phyloP scores from a whole-genome alignment of 2,113 vertebrate species.

The Hyperoodon ampullatus region DNA sequence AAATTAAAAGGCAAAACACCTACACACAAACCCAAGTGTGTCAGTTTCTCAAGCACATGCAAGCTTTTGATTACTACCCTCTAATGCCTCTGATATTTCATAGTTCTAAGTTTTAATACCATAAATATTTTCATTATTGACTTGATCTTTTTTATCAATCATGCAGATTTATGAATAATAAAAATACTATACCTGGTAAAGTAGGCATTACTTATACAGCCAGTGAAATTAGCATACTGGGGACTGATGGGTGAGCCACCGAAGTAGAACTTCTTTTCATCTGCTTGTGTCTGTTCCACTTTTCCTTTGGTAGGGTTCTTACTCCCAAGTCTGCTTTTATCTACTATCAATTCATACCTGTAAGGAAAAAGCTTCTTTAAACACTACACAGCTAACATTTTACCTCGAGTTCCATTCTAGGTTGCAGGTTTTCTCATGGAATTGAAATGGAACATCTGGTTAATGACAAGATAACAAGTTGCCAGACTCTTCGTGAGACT shows the following conservation, averaged over 20 bases:
- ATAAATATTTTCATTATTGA: not conserved
- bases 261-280: slow-evolving; percentile 90
- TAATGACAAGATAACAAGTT: not conserved
- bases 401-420: not conserved
- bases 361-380: slow-evolving; percentile 66
- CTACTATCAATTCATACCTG: slow-evolving; percentile 93
- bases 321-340: slow-evolving; percentile 92
- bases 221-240: slow-evolving; percentile 94
- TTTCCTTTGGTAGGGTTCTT: slow-evolving; percentile 84
- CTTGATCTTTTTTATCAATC: not conserved
- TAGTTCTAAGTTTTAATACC: not conserved
- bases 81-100: not conserved
- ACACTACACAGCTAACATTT: accelerated
- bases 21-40: not conserved
- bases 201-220: slow-evolving; percentile 97
- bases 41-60: not conserved
- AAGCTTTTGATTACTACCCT: not conserved
- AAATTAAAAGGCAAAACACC: slow-evolving; percentile 16
- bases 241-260: slow-evolving; percentile 91
- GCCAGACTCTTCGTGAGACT: not conserved
- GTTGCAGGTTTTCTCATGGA: not conserved
- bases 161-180: not conserved
- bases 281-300: slow-evolving; percentile 69
- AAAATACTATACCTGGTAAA: slow-evolving; percentile 90
- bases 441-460: not conserved